Evolutionary conservation across 2,888 invertebrate genomes (phyloP), one percentile per base, ranked within the genome.

Genomic region (Elaeidobius kamerunicus): DNA sequence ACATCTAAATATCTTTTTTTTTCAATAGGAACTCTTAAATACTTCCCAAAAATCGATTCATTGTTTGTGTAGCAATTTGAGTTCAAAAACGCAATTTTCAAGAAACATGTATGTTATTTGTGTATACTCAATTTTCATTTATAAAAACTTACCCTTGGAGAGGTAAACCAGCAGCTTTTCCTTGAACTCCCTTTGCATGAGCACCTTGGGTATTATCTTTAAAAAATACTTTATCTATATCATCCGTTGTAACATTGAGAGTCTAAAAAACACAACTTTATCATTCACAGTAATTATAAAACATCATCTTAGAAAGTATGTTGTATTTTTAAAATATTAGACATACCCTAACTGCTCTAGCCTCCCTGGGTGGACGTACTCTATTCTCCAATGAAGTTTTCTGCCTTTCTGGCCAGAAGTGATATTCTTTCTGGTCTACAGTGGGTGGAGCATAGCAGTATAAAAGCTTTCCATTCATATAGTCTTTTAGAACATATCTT

Each of bases 401-500:
- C 50, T 70, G 68, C 42, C 76, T 69, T 30, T 74, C 72, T 2
- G 80, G 76, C 70, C 79, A 84, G 17, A 60, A 69, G 57, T 84
- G 84, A 65, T 83, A 87, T 0, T 79, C 76, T 1, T 76, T 73
- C 57, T 88, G 86, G 1, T 72, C 63, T 1, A 76, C 65, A 7
- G 78, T 84, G 1, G 94, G 92, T 2, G 98, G 97, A 0, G 91
- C 83, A 59, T 86, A 78, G 46, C 88, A 89, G 77, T 86, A 94
- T 2, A 87, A 75, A 27, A 99, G 74, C 62, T 85, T 86, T 0
- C 98, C 98, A 69, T 84, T 84, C 1, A 93, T 86, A 61, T 86
- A 93, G 70, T 98, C 96, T 69, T 98, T 98, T 0, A 98, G 79
- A 55, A 99, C 76, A 53, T 88, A 83, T 27, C 98, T 81, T 0